Conservation (phyloP, 2,113 vertebrate species). For the Coturnix japonica region DNA sequence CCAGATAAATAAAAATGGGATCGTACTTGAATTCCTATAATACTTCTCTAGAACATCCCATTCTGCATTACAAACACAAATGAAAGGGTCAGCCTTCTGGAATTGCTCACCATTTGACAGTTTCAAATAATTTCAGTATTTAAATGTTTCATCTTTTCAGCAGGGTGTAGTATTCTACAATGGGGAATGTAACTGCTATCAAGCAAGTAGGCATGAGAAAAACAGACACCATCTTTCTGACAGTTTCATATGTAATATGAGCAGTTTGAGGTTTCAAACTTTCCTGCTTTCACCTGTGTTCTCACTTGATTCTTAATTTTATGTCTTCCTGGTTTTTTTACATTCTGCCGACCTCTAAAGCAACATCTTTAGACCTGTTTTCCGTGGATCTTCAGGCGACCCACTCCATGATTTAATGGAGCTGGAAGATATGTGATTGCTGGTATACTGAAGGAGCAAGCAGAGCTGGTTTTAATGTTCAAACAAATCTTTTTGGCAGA, state of each 20-base stretch:
- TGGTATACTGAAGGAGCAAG: background rate
- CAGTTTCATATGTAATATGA: background rate
- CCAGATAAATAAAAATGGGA: background rate
- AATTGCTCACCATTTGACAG: background rate
- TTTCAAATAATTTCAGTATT: background rate
- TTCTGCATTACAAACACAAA: background rate
- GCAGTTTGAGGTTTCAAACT: background rate
- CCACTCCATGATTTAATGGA: background rate
- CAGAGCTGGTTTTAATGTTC: conserved; percentile 22
- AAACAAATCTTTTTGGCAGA: conserved; percentile 51
- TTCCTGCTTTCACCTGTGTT: background rate
- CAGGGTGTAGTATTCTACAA: background rate
- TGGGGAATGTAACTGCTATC: background rate
- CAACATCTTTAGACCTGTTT: background rate
- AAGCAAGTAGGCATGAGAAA: background rate
- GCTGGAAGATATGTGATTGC: background rate
- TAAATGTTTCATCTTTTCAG: background rate
- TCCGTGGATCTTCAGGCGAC: background rate
- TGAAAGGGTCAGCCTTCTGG: background rate
- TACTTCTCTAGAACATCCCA: background rate
- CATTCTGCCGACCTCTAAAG: background rate
- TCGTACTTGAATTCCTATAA: background rate
- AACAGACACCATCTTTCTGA: background rate
- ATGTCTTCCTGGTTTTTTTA: background rate
- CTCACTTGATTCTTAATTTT: background rate